These are phyloP conservation scores for Fukomys damarensis DNA, from an alignment of 2,113 vertebrate species.

Conservation along the genomic window DNA sequence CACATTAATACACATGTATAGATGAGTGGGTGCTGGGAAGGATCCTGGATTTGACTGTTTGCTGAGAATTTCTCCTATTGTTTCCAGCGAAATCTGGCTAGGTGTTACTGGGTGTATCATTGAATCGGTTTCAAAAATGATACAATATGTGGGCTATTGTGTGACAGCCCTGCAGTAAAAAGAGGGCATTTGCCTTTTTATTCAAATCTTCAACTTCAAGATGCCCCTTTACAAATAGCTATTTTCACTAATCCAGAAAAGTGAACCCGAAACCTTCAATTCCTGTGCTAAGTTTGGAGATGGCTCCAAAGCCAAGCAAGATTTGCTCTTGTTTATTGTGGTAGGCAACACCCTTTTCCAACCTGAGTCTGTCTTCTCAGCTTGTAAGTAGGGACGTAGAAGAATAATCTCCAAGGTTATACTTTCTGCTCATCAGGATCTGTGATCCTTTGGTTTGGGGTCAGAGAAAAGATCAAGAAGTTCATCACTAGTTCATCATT, in stretches of 20 bases:
- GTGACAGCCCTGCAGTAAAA: neutral
- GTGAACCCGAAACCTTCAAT: neutral
- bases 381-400: neutral
- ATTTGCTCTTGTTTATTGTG: neutral
- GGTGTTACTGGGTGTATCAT: neutral
- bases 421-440: neutral
- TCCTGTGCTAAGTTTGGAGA: neutral
- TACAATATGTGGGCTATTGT: neutral
- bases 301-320: too few species aligned
- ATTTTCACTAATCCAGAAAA: neutral
- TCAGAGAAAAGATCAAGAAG: neutral
- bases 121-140: constrained; percentile 30
- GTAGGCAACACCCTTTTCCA: neutral
- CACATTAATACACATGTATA: neutral
- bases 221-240: neutral
- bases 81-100: neutral
- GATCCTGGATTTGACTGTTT: neutral
- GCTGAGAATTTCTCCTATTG: neutral
- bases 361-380: neutral
- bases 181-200: neutral
- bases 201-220: neutral
- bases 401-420: neutral
- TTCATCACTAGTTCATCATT: too few species aligned
- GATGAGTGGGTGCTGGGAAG: neutral
- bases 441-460: neutral